phyloP scores from a whole-genome alignment of 2,888 invertebrate species.

The Tubulanus polymorphus region DNA sequence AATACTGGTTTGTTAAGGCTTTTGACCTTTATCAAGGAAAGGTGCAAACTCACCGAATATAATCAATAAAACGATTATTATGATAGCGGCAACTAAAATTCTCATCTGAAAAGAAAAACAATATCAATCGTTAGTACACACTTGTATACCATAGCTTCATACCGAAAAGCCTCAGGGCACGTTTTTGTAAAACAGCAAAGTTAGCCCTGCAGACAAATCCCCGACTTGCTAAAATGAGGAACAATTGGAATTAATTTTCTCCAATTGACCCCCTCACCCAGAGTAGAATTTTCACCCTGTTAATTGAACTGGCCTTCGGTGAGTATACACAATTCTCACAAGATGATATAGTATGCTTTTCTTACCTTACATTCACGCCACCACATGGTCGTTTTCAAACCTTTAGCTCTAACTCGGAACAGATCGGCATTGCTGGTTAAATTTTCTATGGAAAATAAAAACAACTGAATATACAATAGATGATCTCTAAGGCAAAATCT shows the following conservation, averaged over 20 bases:
- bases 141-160: background rate
- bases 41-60: slow-evolving; percentile 42
- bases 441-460: slow-evolving; percentile 29
- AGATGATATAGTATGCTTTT: background rate
- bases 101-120: slow-evolving; percentile 35
- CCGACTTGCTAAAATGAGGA: background rate
- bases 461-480: background rate
- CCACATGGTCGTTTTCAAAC: slow-evolving; percentile 43
- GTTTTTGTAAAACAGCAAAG: background rate
- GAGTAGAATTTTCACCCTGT: background rate
- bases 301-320: background rate
- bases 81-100: slow-evolving; percentile 35
- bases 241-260: background rate
- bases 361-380: slow-evolving; percentile 48
- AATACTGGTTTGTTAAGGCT: background rate
- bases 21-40: background rate
- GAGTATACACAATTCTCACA: background rate
- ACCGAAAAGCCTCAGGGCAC: background rate
- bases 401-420: slow-evolving; percentile 39
- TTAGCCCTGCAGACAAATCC: background rate
- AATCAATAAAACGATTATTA: slow-evolving; percentile 37
- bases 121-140: background rate
- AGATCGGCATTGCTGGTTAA: slow-evolving; percentile 40
- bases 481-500: too few species aligned
- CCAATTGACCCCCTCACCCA: background rate